Evolutionary conservation across 2,888 invertebrate genomes (phyloP), one percentile per base, ranked within the genome.

Genomic region (Tiliacea aurago): DNA sequence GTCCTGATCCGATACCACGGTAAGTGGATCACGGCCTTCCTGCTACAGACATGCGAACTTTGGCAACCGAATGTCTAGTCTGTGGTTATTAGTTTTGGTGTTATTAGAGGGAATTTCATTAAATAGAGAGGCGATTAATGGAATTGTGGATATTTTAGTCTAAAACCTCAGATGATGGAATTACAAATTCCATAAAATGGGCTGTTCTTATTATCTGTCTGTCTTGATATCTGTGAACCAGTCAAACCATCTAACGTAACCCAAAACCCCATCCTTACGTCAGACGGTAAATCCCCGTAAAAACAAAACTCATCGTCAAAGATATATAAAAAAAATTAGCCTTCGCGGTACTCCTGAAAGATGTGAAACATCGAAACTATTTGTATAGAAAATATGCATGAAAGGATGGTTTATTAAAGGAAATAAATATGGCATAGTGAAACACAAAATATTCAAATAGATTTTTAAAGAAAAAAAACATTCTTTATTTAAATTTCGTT

Each of bases 1-100:
- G 81, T 83, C 80, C 82, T 81, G 79, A 77, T 78, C 70, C 84
- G 88, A 86, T 85, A 84, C 56, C 71, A 33, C 65, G 55, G 79
- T 88, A 88, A 87, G 86, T 87, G 83, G 86, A 85, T 88, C 88
- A 85, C 61, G 78, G 81, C 61, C 66, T 83, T 81, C 86, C 88
- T 71, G 76, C 20, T 10, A 37, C 49, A 47, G 74, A 80, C 86
- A 86, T 81, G 86, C 87, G 70, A 86, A 69, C 78, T 83, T 51
- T 59, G 62, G 43, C 33, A 59, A 47, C 37, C 47, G 15, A 20
- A 66, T 80, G 18, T 78, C 77, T 78, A 58, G 74, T 77, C 49
- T 61, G 15, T 37, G 4, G 11, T 37, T 43, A 53, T 49, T 64
- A n/a, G 23, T 65, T 28, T 65, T 13, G 45, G 15, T 62, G 23